phyloP scores from a whole-genome alignment of 2,797 vertebrate genomes.

The Danionella dracula region DNA sequence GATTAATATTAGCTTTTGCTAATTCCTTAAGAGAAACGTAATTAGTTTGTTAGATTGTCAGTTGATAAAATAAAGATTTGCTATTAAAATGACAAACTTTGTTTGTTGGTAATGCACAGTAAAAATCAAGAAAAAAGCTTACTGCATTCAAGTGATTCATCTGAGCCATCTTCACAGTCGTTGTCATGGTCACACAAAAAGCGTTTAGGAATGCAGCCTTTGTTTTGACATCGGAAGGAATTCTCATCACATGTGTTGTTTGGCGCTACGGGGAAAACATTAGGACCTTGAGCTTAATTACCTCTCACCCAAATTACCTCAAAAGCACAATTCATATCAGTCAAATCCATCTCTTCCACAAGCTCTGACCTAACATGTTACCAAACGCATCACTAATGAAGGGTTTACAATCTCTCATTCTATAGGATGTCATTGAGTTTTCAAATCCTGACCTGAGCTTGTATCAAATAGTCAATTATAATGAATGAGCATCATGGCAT shows the following conservation, averaged over 20 bases:
- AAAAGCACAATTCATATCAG: neutral
- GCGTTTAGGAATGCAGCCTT: conserved; percentile 86
- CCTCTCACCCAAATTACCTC: neutral
- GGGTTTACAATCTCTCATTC: conserved; percentile 1
- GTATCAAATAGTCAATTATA: conserved; percentile 17
- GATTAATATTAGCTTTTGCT: neutral
- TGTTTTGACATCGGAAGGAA: conserved; percentile 88
- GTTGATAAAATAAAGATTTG: no score
- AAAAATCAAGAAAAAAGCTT: conserved; percentile 56
- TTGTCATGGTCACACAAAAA: conserved; percentile 95
- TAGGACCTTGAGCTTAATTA: conserved; percentile 15
- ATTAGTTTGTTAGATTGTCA: no score
- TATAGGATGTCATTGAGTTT: neutral
- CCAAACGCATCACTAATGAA: neutral
- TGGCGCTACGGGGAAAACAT: conserved; percentile 71
- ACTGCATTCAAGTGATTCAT: conserved; percentile 92
- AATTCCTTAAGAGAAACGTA: neutral
- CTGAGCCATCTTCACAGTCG: conserved; percentile 93
- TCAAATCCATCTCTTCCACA: neutral
- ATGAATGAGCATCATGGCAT: neutral
- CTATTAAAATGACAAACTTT: no score
- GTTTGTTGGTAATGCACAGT: no score
- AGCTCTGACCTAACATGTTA: neutral
- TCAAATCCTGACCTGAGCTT: conserved; percentile 3
- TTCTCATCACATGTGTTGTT: conserved; percentile 96